Percentiles rank a stretch among this genome's conserved stretches.
These are phyloP conservation scores for Polylopha cassiicola DNA, from an alignment of 2,888 invertebrate species.

Conservation along the genomic window DNA sequence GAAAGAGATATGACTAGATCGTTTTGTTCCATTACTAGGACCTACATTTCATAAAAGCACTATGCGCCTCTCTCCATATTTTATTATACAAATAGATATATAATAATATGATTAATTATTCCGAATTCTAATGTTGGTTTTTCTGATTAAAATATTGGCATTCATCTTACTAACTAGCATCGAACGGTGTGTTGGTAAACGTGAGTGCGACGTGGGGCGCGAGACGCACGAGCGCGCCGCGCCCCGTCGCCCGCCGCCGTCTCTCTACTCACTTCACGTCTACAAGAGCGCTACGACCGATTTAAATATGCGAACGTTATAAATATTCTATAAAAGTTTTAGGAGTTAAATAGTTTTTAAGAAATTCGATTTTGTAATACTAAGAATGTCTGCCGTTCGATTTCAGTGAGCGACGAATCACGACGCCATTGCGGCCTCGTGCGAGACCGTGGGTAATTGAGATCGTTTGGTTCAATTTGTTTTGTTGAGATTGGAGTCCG, in stretches of 20 bases:
- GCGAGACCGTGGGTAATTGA: slow-evolving; percentile 6
- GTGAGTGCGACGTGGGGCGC: slow-evolving; percentile 26
- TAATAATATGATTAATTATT: slow-evolving; percentile 71
- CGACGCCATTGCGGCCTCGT: slow-evolving; percentile 3
- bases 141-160: slow-evolving; percentile 73
- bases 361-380: slow-evolving; percentile 68
- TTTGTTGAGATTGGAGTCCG: slow-evolving; percentile 1
- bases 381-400: slow-evolving; percentile 43
- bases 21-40: slow-evolving; percentile 69
- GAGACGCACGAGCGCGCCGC: slow-evolving; percentile 15
- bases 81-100: slow-evolving; percentile 73
- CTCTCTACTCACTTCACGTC: slow-evolving; percentile 41
- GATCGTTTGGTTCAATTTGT: background rate
- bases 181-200: slow-evolving; percentile 46
- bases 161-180: slow-evolving; percentile 68
- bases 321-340: slow-evolving; percentile 65
- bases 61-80: slow-evolving; percentile 75
- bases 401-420: slow-evolving; percentile 31
- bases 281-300: slow-evolving; percentile 54
- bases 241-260: slow-evolving; percentile 36
- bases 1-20: slow-evolving; percentile 76
- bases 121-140: slow-evolving; percentile 68
- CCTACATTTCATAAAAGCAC: slow-evolving; percentile 75
- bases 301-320: slow-evolving; percentile 55
- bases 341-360: slow-evolving; percentile 59